Conservation (phyloP, 1,140 invertebrate genomes). For the Theocolax elegans region DNA sequence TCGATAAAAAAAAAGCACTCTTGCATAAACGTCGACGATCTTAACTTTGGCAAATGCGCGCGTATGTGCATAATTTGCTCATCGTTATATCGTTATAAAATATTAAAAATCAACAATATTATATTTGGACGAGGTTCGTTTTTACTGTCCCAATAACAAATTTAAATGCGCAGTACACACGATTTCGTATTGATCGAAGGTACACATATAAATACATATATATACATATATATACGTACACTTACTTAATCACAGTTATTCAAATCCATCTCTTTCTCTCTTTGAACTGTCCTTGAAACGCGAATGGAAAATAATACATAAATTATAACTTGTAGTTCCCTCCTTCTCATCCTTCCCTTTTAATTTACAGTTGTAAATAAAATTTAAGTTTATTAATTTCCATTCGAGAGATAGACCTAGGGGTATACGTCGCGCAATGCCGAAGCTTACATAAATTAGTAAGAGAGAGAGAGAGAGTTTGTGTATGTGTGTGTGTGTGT, state of each 20-base stretch:
- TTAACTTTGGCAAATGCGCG: too few species aligned
- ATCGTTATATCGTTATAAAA: too few species aligned
- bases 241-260: slow-evolving; percentile 32
- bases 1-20: too few species aligned
- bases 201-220: too few species aligned
- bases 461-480: not conserved
- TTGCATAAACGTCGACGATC: too few species aligned
- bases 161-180: slow-evolving; percentile 12
- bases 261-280: too few species aligned
- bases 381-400: slow-evolving; percentile 38
- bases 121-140: not conserved
- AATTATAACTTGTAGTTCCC: slow-evolving; percentile 11
- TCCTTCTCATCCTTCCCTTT: slow-evolving; percentile 18
- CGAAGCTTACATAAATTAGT: slow-evolving; percentile 32
- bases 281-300: slow-evolving; percentile 7
- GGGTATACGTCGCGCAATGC: not conserved
- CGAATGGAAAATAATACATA: slow-evolving; percentile 10
- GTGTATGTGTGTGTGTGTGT: too few species aligned
- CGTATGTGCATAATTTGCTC: too few species aligned
- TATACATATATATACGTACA: too few species aligned
- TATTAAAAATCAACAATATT: too few species aligned
- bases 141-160: not conserved
- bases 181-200: slow-evolving; percentile 15
- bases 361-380: slow-evolving; percentile 5
- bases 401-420: not conserved